Percentiles rank a stretch among this genome's conserved stretches.
Evolutionary conservation across 2,888 invertebrate genomes (phyloP).

Genomic region (Tricholauxania praeusta): DNA sequence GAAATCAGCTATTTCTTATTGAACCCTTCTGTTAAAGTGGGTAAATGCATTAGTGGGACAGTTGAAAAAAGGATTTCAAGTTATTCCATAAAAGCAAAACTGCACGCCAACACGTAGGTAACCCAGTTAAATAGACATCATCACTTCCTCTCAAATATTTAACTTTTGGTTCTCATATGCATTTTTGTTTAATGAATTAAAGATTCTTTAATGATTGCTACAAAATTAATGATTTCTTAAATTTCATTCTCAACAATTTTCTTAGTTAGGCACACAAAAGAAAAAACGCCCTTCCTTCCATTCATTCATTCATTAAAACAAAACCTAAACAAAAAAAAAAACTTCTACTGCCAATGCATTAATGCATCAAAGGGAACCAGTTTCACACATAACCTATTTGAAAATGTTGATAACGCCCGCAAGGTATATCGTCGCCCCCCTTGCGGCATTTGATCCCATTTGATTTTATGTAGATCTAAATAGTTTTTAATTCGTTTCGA

Average conservation of each 20-base stretch:
- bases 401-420: slow-evolving; percentile 15
- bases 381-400: slow-evolving; percentile 6
- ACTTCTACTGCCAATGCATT: background rate
- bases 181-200: too few species aligned
- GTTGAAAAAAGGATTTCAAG: too few species aligned
- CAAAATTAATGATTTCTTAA: background rate
- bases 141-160: too few species aligned
- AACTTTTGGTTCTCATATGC: too few species aligned
- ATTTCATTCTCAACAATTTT: background rate
- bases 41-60: too few species aligned
- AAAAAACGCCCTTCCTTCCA: background rate
- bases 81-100: too few species aligned
- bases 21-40: too few species aligned
- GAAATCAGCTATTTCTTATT: too few species aligned
- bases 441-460: background rate
- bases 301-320: slow-evolving; percentile 18
- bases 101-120: too few species aligned
- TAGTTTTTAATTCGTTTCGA: slow-evolving; percentile 24
- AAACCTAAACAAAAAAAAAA: background rate
- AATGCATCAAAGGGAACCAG: background rate
- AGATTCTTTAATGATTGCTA: too few species aligned
- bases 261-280: background rate
- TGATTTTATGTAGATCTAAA: slow-evolving; percentile 9
- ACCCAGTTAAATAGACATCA: too few species aligned
- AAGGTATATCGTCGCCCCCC: background rate